Base-by-base conservation (phyloP, 2,113 vertebrate species). In the Scophthalmus maximus region DNA sequence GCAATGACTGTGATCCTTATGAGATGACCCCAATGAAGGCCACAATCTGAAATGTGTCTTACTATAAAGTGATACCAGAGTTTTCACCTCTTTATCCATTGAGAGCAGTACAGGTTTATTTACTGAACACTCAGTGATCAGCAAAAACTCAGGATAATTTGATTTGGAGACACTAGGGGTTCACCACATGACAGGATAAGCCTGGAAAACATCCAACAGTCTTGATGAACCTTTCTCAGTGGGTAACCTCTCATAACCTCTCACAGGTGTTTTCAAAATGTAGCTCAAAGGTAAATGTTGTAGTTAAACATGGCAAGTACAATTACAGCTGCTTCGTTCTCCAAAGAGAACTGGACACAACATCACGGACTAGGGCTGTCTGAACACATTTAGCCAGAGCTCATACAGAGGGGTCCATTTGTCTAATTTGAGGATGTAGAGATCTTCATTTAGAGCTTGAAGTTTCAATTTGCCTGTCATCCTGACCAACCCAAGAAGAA, bases 251-350 rank as follows among this genome's bases (percentile, higher is more conserved):
- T 30, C 15, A 9, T 5, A 29, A 38, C 32, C 5, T 8, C 8
- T 4, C 46, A n/a, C 64, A 68, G 38, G 38, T 76, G 58, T 15
- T 20, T 6, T n/a, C 18, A 17, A 26, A 55, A 32, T 49, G 22
- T 38, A 47, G 51, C 40, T 57, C 10, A 15, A 38, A 12, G 18
- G 18, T 46, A n/a, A n/a, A 61, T 29, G 53, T 6, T 25, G 11
- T 18, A 9, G 26, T 30, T n/a, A 2, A 23, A 38, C 14, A 46
- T 18, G 42, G 18, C 42, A 18, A 18, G 18, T 14, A 20, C 30
- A 15, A 22, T n/a, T 56, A 14, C 36, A 55, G 47, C 52, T 23
- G 51, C n/a, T 22, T 36, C 53, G 14, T 57, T 34, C 29, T 17
- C 46, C 46, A 32, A 25, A 46, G 1, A 51, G 22, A 52, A 49